Base-by-base conservation (phyloP, 23 tunicate genomes). In the Diplosoma virens region DNA sequence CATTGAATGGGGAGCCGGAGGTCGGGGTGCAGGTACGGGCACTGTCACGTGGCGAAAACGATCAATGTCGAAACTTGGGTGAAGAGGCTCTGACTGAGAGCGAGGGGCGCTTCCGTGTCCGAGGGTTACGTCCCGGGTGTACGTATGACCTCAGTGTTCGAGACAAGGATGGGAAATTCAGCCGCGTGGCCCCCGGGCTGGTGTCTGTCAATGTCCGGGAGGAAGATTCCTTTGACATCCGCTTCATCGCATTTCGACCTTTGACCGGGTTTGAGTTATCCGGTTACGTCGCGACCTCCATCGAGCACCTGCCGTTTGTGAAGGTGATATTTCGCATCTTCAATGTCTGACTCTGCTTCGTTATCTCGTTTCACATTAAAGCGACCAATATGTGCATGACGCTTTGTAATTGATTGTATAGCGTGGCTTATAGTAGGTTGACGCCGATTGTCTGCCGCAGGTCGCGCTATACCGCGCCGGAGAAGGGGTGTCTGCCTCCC, bases 1-100 rank as follows among this genome's bases (percentile, higher is more conserved):
- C 97, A 52, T 55, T 92, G 6, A 92, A 92, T 59, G 88, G 88
- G 26, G 87, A 85, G 37, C 92, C 97, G 6, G 92, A 85, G 61
- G 50, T 54, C 22, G 89, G 79, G 2, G 33, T 73, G 3, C 9
- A 41, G 17, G 81, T 89, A 2, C 69, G 87, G 46, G 88, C 96
- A 37, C 1, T 67, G 36, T 36, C 87, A 9, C 33, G 33, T 28
- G 56, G 78, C 37, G 80, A 25, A 5, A 47, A 16, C 14, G 53
- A 65, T 6, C 24, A 52, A 17, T 60, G 77, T 45, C 68, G 25
- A 2, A 63, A 30, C 25, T 69, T 81, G 32, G 78, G 64, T 23
- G 97, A 90, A 56, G 97, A 84, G 61, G 83, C 68, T 14, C 27
- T 46, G 31, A 56, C 81, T 0, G 86, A 53, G 5, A 81, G 64